Base-by-base conservation (phyloP, 1,140 invertebrate species). In the Zaprionus capensis region DNA sequence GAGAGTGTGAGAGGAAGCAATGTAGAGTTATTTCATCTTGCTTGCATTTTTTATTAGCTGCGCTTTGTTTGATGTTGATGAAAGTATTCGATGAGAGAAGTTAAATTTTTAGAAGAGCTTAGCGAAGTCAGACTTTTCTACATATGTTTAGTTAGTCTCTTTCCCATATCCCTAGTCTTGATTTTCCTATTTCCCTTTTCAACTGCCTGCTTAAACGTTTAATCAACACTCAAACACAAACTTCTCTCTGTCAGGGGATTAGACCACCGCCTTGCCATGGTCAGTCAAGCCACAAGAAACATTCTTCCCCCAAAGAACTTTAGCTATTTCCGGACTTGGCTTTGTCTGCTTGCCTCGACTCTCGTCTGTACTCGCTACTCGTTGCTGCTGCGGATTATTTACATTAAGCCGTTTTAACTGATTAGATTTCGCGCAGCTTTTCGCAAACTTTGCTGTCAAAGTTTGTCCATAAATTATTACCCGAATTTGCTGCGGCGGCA, bases 401-500 rank as follows among this genome's bases (percentile, higher is more conserved):
- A 57, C 67, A 71, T 71, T 53, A 75, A 71, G 41, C 51, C 68
- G 24, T 61, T 71, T 70, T 59, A 65, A 61, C 67, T 71, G 73
- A 76, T 76, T 76, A 66, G 61, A 65, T 71, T 59, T 59, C n/a
- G 72, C 67, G 41, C 53, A 69, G 58, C 49, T 41, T 58, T 44
- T 20, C 20, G 14, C 38, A 24, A 56, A 75, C 70, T 59, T 71
- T 53, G 36, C 73, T 76, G 62, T 76, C 73, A 76, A 76, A 65
- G 34, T 75, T 71, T 65, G 26, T 41, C 28, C 73, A 76, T 76
- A 76, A 76, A 71, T 76, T 71, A 76, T 75, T 53, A 67, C 28
- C 59, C 64, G 55, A 36, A 65, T 31, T 66, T 34, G 70, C 26
- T 62, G 31, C 31, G 31, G 31, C 31, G n/a, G n/a, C n/a, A n/a